Evolutionary conservation across 1,140 invertebrate species (phyloP), one percentile per base, ranked within the genome.

Genomic region (Spodoptera frugiperda): DNA sequence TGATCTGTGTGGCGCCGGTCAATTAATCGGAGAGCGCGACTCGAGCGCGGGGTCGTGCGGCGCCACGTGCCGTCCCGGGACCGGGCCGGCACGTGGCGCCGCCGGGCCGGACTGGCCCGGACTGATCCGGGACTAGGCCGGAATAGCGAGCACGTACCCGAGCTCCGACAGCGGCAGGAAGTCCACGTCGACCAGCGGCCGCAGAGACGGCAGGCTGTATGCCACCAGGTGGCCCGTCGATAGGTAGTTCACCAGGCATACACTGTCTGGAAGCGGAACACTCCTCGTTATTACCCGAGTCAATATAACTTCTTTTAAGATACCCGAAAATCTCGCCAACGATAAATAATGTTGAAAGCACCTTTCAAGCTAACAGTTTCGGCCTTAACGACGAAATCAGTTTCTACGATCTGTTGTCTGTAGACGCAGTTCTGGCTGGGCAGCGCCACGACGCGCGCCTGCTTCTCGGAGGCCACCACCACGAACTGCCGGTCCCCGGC

Each of bases 351-450:
- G 19, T 8, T 12, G 21, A 19, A 55, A 55, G 39, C 80, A 98
- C 98, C 98, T 97, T 98, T 98, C 81, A 99, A 95, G 83, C 97
- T 96, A 82, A 99, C 97, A 86, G 99, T 97, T 94, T 99, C 98
- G 78, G 98, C 97, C 94, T 98, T 98, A 80, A 99, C 97, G 75
- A 99, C 98, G 94, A 98, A 98, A 92, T 98, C 97, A 59, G 96
- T 96, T 83, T 98, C 97, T 76, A 97, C 96, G 81, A 98, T 95
- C 91, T 98, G 97, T 92, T 97, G 97, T 80, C 97, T 96, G 93
- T 97, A 98, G 80, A 97, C 96, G 93, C 96, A 99, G 94, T 97
- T 99, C 93, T 99, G 98, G 75, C 98, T 98, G 78, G 98, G 98
- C 85, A 99, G 95, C 78, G 98, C 98, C 59, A 99, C 97, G 68